phyloP scores from a whole-genome alignment of 2,797 vertebrate genomes.

The Manis crassicaudata region DNA sequence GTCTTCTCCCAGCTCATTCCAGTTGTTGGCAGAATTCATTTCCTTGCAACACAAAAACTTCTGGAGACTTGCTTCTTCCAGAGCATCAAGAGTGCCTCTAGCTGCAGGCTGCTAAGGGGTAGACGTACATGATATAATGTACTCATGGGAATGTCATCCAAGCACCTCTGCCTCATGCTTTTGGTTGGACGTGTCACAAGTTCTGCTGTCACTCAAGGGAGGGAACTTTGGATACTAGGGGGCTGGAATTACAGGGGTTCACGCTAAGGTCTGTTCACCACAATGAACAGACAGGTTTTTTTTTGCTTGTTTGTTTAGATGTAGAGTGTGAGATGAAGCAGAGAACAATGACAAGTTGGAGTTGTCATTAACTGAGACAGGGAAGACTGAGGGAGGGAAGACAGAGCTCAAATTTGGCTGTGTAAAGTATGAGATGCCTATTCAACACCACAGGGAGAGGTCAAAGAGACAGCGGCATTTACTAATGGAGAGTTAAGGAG shows the following conservation, averaged over 20 bases:
- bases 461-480: neutral
- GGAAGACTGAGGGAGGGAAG: neutral
- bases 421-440: neutral
- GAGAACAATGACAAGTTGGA: neutral
- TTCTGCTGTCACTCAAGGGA: neutral
- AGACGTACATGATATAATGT: neutral
- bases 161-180: neutral
- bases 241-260: neutral
- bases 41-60: neutral
- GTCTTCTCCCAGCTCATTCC: neutral
- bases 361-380: neutral
- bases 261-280: neutral
- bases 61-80: neutral
- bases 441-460: neutral
- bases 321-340: neutral
- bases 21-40: neutral
- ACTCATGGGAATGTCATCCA: neutral
- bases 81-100: neutral
- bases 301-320: neutral
- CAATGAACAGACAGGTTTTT: neutral
- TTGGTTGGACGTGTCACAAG: neutral
- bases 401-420: neutral
- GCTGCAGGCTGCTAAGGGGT: neutral
- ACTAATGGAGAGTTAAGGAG: neutral
- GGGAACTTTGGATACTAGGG: neutral